phyloP scores from a whole-genome alignment of 2,888 invertebrate genomes.

The Lochmaea crataegi region DNA sequence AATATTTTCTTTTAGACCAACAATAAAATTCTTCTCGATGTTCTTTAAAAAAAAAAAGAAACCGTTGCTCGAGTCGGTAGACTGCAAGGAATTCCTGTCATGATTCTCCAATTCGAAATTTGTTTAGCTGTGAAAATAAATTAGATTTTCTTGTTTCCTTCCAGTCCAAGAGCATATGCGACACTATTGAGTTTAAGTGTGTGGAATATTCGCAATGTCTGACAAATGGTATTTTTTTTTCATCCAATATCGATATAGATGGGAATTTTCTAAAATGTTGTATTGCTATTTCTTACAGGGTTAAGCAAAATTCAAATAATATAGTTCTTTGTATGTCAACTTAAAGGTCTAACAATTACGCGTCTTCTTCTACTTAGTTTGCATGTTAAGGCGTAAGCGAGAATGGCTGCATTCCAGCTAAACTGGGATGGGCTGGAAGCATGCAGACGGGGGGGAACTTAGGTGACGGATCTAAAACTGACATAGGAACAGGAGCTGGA shows the following conservation, averaged over 20 bases:
- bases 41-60: neutral
- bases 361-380: too few species aligned
- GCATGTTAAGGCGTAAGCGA: too few species aligned
- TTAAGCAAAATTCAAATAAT: too few species aligned
- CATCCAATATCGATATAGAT: neutral
- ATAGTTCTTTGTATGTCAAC: too few species aligned
- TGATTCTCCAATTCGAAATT: slow-evolving; percentile 13
- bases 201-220: neutral
- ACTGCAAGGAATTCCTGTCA: slow-evolving; percentile 15
- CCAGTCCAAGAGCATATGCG: neutral
- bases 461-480: too few species aligned
- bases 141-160: slow-evolving; percentile 11
- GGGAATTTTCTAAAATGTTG: too few species aligned
- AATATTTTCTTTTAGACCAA: neutral
- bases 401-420: too few species aligned
- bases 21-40: neutral
- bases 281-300: too few species aligned
- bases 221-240: neutral
- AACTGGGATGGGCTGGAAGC: too few species aligned
- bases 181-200: neutral
- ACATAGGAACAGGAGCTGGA: too few species aligned
- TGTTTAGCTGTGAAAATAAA: slow-evolving; percentile 17
- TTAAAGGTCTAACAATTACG: too few species aligned
- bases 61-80: neutral
- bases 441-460: too few species aligned